A percentile compares a stretch with the other conserved stretches of the same genome.
phyloP scores from a whole-genome alignment of 2,888 invertebrate genomes.

The Dasypogon diadema region DNA sequence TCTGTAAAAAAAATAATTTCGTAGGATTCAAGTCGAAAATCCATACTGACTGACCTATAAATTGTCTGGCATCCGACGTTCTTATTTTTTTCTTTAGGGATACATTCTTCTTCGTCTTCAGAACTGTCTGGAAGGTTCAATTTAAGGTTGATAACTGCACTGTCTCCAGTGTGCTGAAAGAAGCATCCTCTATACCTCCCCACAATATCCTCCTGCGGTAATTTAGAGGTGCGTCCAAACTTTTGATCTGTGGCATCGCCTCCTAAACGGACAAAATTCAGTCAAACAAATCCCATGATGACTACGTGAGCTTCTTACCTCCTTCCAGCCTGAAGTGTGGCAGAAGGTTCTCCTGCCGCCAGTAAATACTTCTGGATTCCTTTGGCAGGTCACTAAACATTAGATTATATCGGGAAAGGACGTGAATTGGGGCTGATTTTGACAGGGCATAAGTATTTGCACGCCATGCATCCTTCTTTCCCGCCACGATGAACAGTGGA shows the following conservation, averaged over 20 bases:
- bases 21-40: too few relatives aligned
- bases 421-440: conserved; percentile 56
- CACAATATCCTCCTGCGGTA: too few relatives aligned
- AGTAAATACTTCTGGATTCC: conserved; percentile 53
- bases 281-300: not conserved
- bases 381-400: conserved; percentile 59
- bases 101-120: not conserved
- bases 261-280: not conserved
- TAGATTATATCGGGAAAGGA: conserved; percentile 56
- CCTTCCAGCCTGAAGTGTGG: conserved; percentile 47
- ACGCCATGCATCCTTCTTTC: conserved; percentile 55
- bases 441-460: conserved; percentile 55
- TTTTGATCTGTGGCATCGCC: too few relatives aligned
- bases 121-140: not conserved
- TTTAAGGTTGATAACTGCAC: not conserved
- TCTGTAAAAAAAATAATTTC: conserved; percentile 57
- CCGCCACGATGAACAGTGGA: conserved; percentile 55
- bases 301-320: conserved; percentile 28
- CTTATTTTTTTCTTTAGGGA: not conserved
- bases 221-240: too few relatives aligned
- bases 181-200: conserved; percentile 23
- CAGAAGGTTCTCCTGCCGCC: conserved; percentile 54
- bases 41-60: conserved; percentile 39
- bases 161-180: not conserved
- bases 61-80: conserved; percentile 55